Base-by-base conservation (phyloP, 2,888 invertebrate genomes). In the Gisinianus flammeolus region DNA sequence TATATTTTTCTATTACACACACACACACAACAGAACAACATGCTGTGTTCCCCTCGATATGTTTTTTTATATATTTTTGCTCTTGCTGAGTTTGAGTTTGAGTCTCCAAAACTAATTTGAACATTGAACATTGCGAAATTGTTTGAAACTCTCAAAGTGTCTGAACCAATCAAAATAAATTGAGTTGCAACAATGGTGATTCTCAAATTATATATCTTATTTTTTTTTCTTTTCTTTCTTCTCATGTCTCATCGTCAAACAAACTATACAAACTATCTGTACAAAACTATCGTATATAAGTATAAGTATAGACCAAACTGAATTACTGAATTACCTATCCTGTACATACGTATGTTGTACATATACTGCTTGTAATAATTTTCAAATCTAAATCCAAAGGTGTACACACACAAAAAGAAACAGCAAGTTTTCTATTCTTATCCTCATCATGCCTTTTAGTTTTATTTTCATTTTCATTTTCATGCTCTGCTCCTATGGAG, bases 141-240 rank as follows among this genome's bases (percentile, higher is more conserved):
- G n/a, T n/a, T n/a, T n/a, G 8, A 44, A 44, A 44, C 44, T 19
- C 44, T 16, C 22, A 62, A 62, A 24, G 4, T 24, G n/a, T 12
- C 62, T 24, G 26, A 62, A 24, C 26, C 31, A 68, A 68, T 68
- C 68, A 68, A 68, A 68, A 68, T 68, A 68, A 44, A 68, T 68
- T 68, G 68, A 44, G 68, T 68, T 33, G 68, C 68, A 68, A 68
- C 22, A 62, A 62, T 62, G 12, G 24, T 62, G 26, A 62, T 62
- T 19, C 24, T 62, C 26, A 26, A 24, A 62, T 6, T 22, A 24
- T 22, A 24, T 62, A 10, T 62, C 8, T 62, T 10, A 12, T 56
- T 6, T 56, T 4, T 62, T 6, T 62, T 1, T 62, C 2, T 62
- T 2, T 44, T 62, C 2, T 62, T 0, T 62, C 1, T 44, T 2